Evolutionary conservation across 1,140 invertebrate species (phyloP).

Genomic region (Penaeus japonicus): DNA sequence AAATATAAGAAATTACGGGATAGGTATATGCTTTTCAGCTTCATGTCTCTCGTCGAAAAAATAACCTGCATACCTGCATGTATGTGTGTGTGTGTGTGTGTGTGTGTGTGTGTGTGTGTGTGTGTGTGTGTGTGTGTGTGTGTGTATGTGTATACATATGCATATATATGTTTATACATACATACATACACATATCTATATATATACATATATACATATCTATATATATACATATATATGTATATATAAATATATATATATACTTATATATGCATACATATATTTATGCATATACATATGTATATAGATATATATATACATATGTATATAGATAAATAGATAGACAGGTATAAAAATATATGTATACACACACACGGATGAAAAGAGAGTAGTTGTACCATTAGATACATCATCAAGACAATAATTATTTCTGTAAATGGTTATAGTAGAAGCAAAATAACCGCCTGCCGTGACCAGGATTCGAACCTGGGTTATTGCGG

Average conservation of each 20-base stretch:
- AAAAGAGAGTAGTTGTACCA: too few species aligned
- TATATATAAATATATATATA: neutral
- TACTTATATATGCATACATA: constrained; percentile 15
- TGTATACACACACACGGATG: neutral
- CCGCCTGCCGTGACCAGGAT: too few species aligned
- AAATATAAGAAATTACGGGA: neutral
- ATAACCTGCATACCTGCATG: neutral
- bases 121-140: neutral
- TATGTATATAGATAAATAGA: neutral
- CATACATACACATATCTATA: neutral
- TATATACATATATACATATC: constrained; percentile 18
- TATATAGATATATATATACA: neutral
- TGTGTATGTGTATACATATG: constrained; percentile 32
- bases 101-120: neutral
- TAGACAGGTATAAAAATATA: neutral
- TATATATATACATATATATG: constrained; percentile 28
- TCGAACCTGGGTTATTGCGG: constrained; percentile 77
- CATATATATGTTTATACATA: neutral
- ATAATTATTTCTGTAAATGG: too few species aligned
- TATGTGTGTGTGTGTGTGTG: neutral
- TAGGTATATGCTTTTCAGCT: neutral
- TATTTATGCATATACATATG: neutral
- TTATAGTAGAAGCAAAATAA: too few species aligned
- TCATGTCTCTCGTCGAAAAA: too few species aligned
- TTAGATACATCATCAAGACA: too few species aligned